Evolutionary conservation across 1,140 invertebrate genomes (phyloP), one percentile per base, ranked within the genome.

Genomic region (Pseudoatta argentina): DNA sequence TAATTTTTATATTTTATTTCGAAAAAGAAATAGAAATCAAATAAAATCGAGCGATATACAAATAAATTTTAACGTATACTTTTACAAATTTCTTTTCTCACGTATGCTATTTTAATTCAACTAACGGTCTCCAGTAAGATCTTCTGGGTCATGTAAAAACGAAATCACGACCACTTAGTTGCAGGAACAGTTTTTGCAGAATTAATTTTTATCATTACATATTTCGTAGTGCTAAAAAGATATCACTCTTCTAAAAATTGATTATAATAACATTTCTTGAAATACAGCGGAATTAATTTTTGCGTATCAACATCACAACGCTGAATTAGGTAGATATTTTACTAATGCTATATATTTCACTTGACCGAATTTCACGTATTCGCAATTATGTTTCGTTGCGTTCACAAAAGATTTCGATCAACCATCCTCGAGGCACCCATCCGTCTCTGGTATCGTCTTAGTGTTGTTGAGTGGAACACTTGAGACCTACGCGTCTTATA

Each of bases 391-490:
- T 75, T 81, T 71, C 21, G 39, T 44, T 71, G 16, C 30, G 53
- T 16, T 81, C 21, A 71, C 66, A 21, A 44, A 64, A 44, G 64
- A 81, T 81, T 69, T 71, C 51, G 51, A 81, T 57, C 34, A 59
- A 57, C 21, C 53, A 39, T 12, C n/a, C 55, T 57, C n/a, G n/a
- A 67, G 48, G n/a, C 21, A 27, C 44, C 21, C 39, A 81, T 81
- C 39, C n/a, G n/a, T 24, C 24, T 79, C 85, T 86, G 71, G 64
- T 69, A 30, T 59, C 64, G 12, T 86, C 57, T 86, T 86, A 61
- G 53, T 82, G 55, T 86, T 67, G 24, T 79, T 44, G 34, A 82
- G 77, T 78, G 51, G 24, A 81, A 71, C 34, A 86, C 77, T 82
- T 63, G 10, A 71, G 51, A 61, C 51, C 21, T 44, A 86, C 75